phyloP scores from a whole-genome alignment of 2,888 invertebrate species.

The Drosophila mettleri region DNA sequence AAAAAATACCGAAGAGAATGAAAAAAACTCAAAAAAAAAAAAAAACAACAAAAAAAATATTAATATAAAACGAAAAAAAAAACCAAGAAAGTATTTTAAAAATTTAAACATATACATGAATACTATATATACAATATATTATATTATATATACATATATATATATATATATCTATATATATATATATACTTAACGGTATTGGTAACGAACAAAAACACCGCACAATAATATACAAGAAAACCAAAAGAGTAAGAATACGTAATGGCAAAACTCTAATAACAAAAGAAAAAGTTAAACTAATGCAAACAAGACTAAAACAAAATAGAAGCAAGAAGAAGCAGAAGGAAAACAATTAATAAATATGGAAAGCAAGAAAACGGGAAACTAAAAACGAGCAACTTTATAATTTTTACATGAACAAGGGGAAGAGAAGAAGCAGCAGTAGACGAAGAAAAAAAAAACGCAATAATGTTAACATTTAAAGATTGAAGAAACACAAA shows the following conservation, averaged over 20 bases:
- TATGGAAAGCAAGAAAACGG: slow-evolving; percentile 32
- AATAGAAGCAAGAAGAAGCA: slow-evolving; percentile 1
- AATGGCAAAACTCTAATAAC: slow-evolving; percentile 55
- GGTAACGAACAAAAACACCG: slow-evolving; percentile 81
- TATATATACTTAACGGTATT: slow-evolving; percentile 71
- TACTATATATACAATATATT: slow-evolving; percentile 73
- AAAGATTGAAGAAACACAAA: slow-evolving; percentile 43
- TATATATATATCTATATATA: slow-evolving; percentile 61
- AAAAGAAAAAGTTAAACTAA: slow-evolving; percentile 56
- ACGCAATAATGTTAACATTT: slow-evolving; percentile 81
- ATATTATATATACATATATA: slow-evolving; percentile 66
- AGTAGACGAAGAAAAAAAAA: slow-evolving; percentile 28
- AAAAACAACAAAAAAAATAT: slow-evolving; percentile 53
- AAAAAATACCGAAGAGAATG: slow-evolving; percentile 43
- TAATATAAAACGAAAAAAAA: slow-evolving; percentile 34
- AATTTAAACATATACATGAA: slow-evolving; percentile 77
- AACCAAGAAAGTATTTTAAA: slow-evolving; percentile 77
- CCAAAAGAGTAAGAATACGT: slow-evolving; percentile 52
- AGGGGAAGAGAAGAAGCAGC: too few species aligned
- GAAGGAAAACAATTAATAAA: slow-evolving; percentile 3
- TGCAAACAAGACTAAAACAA: slow-evolving; percentile 65
- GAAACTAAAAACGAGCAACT: slow-evolving; percentile 52
- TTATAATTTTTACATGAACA: slow-evolving; percentile 75
- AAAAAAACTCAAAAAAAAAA: slow-evolving; percentile 44
- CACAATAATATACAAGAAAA: slow-evolving; percentile 81